Evolutionary conservation across 2,797 vertebrate species (phyloP).

Genomic region (Lacerta agilis): DNA sequence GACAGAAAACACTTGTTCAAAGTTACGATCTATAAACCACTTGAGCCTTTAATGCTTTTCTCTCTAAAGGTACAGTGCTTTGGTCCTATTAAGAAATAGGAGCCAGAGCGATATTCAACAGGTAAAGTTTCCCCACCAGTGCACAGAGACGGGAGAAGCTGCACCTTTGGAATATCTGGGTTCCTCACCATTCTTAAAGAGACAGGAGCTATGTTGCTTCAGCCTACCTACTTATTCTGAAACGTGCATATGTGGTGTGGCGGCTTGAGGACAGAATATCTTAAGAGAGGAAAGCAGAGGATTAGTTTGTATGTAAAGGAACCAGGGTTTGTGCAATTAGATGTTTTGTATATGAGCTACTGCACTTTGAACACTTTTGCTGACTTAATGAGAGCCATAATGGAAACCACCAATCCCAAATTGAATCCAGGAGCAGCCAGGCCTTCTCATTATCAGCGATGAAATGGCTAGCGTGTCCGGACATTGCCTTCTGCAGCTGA

Average conservation of each 20-base stretch:
- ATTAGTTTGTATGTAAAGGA: slow-evolving; percentile 14
- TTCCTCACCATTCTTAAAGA: slow-evolving; percentile 1
- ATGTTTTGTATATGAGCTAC: slow-evolving; percentile 6
- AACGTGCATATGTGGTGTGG: not conserved
- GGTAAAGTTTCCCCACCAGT: not conserved
- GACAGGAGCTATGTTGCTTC: slow-evolving; percentile 8
- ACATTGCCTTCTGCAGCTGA: slow-evolving; percentile 4
- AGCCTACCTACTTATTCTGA: not conserved
- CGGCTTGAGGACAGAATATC: slow-evolving; percentile 3
- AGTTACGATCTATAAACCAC: not conserved
- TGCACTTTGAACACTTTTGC: slow-evolving; percentile 33
- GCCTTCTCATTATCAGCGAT: not conserved
- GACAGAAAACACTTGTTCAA: not conserved
- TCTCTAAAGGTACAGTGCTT: not conserved
- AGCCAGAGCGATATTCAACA: not conserved
- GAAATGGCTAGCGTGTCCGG: not conserved
- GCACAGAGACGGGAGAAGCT: not conserved
- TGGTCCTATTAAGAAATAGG: not conserved
- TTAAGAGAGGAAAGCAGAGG: slow-evolving; percentile 4
- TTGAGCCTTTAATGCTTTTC: slow-evolving; percentile 6
- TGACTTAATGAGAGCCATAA: slow-evolving; percentile 25
- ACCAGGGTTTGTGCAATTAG: slow-evolving; percentile 2
- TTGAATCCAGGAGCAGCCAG: not conserved
- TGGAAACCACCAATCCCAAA: slow-evolving; percentile 14
- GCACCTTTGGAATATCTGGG: not conserved